Conservation (phyloP, 2,888 invertebrate species). For the Polydrusus cervinus region DNA sequence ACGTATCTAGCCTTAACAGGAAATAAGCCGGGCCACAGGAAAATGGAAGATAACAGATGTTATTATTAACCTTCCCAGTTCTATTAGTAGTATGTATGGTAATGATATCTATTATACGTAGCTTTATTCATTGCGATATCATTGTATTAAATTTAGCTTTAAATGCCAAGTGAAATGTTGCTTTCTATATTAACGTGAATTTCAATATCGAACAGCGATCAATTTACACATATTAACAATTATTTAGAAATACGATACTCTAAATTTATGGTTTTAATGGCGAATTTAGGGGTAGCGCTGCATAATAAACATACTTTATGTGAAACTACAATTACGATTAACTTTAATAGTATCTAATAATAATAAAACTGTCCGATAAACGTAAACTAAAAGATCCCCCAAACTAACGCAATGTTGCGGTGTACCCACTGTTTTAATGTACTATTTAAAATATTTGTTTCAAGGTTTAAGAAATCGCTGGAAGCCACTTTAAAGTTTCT, state of each 20-base stretch:
- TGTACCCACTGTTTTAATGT: no score
- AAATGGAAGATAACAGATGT: slow-evolving; percentile 30
- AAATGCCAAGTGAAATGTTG: slow-evolving; percentile 9
- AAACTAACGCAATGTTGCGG: no score
- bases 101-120: slow-evolving; percentile 17
- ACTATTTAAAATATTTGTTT: no score
- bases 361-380: no score
- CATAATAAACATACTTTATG: no score
- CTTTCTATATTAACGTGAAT: slow-evolving; percentile 7
- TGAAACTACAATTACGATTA: no score
- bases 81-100: slow-evolving; percentile 18
- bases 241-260: not conserved
- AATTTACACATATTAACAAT: slow-evolving; percentile 1
- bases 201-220: not conserved
- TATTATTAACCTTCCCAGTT: slow-evolving; percentile 7
- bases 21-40: slow-evolving; percentile 29
- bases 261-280: no score
- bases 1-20: slow-evolving; percentile 25
- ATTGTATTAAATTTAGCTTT: slow-evolving; percentile 9
- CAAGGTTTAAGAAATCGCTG: no score
- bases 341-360: no score
- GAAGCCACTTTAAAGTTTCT: no score
- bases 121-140: slow-evolving; percentile 2
- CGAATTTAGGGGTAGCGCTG: no score
- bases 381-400: no score